These are phyloP conservation scores for Rhodinocichla rosea DNA, from an alignment of 2,113 vertebrate species.

Conservation along the genomic window DNA sequence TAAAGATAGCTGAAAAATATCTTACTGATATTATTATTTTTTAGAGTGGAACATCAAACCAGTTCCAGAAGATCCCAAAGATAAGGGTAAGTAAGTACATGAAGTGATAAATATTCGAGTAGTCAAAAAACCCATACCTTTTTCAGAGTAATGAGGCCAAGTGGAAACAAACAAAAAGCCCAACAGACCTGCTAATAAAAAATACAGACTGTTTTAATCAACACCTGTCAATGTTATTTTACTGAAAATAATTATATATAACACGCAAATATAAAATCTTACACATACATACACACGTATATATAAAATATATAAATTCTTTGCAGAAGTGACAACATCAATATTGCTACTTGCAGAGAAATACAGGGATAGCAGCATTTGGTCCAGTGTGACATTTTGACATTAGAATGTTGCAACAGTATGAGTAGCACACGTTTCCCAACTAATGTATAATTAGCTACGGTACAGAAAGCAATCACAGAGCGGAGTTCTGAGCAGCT, in stretches of 20 bases:
- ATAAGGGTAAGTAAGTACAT: neutral
- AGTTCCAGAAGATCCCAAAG: neutral
- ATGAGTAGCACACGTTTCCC: neutral
- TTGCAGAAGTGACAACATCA: neutral
- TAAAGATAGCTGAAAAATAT: neutral
- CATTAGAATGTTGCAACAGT: neutral
- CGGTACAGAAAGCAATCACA: neutral
- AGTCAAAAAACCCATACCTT: neutral
- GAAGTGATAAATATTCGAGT: neutral
- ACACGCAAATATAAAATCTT: neutral
- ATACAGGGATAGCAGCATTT: neutral
- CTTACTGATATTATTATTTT: neutral
- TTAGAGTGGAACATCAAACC: neutral
- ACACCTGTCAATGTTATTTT: neutral
- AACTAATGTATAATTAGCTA: neutral
- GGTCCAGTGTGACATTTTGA: neutral
- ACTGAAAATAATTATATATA: neutral
- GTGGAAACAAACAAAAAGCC: neutral
- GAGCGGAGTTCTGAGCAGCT: neutral
- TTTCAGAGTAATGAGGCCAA: neutral
- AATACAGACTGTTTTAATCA: neutral
- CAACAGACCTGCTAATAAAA: neutral
- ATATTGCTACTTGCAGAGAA: neutral
- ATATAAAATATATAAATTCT: neutral
- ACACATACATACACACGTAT: fast-evolving